These are phyloP conservation scores for Oscheius sp. DNA, from an alignment of 2,888 invertebrate species.

Conservation along the genomic window DNA sequence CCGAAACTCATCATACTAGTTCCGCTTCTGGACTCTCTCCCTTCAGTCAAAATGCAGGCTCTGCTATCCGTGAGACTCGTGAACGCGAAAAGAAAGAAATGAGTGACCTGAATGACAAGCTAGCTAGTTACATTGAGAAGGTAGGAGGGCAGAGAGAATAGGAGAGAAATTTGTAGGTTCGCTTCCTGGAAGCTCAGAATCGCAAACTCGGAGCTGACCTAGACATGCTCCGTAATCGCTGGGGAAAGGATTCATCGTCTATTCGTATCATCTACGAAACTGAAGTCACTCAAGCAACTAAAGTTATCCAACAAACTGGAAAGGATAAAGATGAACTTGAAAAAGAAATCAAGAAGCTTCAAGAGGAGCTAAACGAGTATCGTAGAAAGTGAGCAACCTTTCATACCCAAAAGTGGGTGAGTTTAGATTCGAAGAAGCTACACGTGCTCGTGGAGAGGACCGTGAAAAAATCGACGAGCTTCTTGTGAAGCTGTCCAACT, in stretches of 20 bases:
- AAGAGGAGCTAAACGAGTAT: constrained; percentile 53
- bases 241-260: constrained; percentile 68
- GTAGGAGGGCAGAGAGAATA: too few relatives aligned
- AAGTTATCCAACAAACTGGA: constrained; percentile 33
- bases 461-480: constrained; percentile 72
- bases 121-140: constrained; percentile 75
- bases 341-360: constrained; percentile 52
- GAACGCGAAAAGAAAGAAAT: constrained; percentile 74
- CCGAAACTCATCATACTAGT: constrained; percentile 59
- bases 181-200: constrained; percentile 71
- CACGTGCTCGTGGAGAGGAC: constrained; percentile 63
- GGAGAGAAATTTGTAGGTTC: constrained; percentile 67
- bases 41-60: constrained; percentile 68
- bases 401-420: neutral
- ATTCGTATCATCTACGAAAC: constrained; percentile 59
- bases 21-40: constrained; percentile 47
- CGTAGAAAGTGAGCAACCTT: constrained; percentile 52
- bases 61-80: constrained; percentile 71
- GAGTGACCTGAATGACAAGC: constrained; percentile 74
- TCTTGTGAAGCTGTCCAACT: constrained; percentile 72
- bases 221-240: constrained; percentile 63
- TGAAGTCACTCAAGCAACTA: constrained; percentile 55
- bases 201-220: constrained; percentile 70
- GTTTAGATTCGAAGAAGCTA: constrained; percentile 69
- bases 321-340: constrained; percentile 50